Evolutionary conservation across 2,113 vertebrate genomes (phyloP).

Genomic region (Oreochromis aureus): DNA sequence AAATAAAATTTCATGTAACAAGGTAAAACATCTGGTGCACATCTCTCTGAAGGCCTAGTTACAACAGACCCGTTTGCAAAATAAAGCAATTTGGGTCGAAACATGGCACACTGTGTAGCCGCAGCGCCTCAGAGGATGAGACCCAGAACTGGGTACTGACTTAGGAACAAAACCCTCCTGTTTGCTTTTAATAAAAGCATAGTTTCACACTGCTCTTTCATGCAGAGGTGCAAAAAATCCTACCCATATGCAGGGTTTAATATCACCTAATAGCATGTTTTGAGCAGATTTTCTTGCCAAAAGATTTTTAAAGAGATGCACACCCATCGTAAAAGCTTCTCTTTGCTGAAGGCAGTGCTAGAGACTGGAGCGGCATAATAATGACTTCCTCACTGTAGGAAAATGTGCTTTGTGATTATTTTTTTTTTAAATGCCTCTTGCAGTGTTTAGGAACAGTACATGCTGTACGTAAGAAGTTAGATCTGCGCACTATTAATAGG

Average conservation of each 20-base stretch:
- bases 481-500: constrained; percentile 23
- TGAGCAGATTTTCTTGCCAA: not conserved
- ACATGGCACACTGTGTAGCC: constrained; percentile 3
- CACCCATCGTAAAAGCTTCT: not conserved
- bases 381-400: constrained; percentile 13
- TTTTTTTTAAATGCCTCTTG: not conserved
- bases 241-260: not conserved
- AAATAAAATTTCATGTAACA: not conserved
- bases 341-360: not conserved
- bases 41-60: constrained; percentile 1
- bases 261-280: not conserved
- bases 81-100: constrained; percentile 38
- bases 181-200: not conserved
- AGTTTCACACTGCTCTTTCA: not conserved
- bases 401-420: constrained; percentile 7
- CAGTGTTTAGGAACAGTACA: not conserved
- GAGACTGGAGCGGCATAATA: constrained; percentile 13
- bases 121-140: constrained; percentile 33
- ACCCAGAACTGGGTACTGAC: constrained; percentile 29
- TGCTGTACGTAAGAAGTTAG: not conserved
- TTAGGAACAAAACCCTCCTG: not conserved
- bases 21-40: not conserved
- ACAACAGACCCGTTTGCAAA: constrained; percentile 18
- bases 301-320: not conserved
- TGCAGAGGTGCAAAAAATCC: not conserved